Conservation (phyloP, 2,113 vertebrate genomes). For the Cynopterus brachyotis region DNA sequence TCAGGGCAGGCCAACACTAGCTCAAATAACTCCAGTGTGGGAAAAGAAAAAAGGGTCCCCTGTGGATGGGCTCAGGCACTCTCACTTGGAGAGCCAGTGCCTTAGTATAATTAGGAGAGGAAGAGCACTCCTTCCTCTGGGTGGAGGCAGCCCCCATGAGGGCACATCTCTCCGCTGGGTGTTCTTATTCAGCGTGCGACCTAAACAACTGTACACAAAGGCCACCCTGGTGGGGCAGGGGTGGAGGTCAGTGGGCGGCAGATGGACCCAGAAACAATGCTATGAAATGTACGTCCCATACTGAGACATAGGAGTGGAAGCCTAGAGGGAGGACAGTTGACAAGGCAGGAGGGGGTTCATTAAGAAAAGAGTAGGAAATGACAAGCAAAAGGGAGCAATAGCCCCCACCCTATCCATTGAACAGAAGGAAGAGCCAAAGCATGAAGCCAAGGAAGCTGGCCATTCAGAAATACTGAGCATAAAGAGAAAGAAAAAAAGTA, state of each 20-base stretch:
- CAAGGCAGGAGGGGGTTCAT: background rate
- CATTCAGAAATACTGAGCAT: background rate
- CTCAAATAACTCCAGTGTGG: background rate
- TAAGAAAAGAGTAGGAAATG: slow-evolving; percentile 14
- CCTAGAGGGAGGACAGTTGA: background rate
- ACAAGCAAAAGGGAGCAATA: background rate
- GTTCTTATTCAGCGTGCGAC: background rate
- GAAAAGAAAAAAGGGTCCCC: background rate
- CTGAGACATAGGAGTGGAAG: background rate
- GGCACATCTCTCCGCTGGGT: background rate
- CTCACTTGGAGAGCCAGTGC: background rate
- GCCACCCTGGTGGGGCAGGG: background rate
- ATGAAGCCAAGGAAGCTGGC: background rate
- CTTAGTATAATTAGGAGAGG: background rate
- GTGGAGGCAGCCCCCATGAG: background rate
- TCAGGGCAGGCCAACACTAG: background rate
- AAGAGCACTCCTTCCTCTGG: background rate
- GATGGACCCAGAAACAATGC: background rate
- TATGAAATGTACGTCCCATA: background rate
- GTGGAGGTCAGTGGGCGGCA: background rate
- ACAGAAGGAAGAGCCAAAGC: background rate
- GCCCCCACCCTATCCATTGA: too few relatives aligned
- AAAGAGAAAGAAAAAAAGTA: background rate
- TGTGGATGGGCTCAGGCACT: background rate
- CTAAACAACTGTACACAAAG: background rate